A percentile compares a stretch with the other conserved stretches of the same genome.
Evolutionary conservation across 2,113 vertebrate species (phyloP).

Genomic region (Polypterus bichir): DNA sequence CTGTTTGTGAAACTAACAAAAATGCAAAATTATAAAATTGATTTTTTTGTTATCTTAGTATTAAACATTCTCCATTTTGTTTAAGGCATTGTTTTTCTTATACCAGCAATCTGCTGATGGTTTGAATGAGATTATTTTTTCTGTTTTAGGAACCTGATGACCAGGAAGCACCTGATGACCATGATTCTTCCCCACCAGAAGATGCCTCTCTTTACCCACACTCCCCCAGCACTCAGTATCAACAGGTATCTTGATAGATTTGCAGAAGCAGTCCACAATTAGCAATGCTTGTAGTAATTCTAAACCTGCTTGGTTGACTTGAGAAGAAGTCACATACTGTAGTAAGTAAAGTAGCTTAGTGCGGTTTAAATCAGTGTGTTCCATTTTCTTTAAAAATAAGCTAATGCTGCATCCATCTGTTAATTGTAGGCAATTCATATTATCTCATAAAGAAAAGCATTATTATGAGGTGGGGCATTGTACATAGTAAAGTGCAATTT

Average conservation of each 20-base stretch:
- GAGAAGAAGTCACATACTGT: neutral
- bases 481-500: no score
- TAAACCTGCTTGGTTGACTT: neutral
- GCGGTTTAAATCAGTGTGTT: no score
- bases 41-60: no score
- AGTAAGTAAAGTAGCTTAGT: neutral
- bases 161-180: conserved; percentile 92
- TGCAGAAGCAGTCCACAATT: conserved; percentile 17
- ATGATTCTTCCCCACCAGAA: conserved; percentile 92
- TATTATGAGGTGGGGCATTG: no score
- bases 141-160: conserved; percentile 83
- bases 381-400: no score
- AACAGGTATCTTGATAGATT: conserved; percentile 63
- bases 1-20: no score
- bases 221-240: conserved; percentile 90
- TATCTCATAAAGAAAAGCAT: no score
- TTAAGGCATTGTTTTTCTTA: neutral
- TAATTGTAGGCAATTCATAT: no score
- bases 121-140: conserved; percentile 15
- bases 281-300: neutral
- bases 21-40: no score
- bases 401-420: no score
- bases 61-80: neutral
- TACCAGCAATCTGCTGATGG: neutral
- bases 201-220: conserved; percentile 92